Conservation (phyloP, 2,113 vertebrate species). For the Dolichallabes microphthalmus region DNA sequence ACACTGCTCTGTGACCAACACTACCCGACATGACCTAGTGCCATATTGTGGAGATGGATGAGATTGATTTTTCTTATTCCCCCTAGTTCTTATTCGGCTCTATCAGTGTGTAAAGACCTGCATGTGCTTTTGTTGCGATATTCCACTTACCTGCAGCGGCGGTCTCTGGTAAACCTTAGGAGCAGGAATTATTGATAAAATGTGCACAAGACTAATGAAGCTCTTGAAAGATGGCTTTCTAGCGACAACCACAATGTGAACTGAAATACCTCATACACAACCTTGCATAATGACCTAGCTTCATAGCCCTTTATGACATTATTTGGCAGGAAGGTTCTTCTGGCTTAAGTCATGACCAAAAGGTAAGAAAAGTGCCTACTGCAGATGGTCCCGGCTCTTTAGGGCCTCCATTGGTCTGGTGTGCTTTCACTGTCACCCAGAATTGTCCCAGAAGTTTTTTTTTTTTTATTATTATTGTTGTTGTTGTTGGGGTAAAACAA, state of each 20-base stretch:
- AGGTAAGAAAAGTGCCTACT: conserved; percentile 76
- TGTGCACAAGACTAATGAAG: conserved; percentile 39
- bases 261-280: conserved; percentile 62
- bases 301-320: conserved; percentile 70
- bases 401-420: conserved; percentile 42
- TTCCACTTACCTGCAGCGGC: not conserved
- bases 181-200: not conserved
- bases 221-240: conserved; percentile 48
- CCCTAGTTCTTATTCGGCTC: conserved; percentile 57
- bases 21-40: conserved; percentile 52
- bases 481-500: not conserved
- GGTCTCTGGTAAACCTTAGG: conserved; percentile 18
- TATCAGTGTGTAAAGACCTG: conserved; percentile 43
- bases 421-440: conserved; percentile 44
- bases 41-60: conserved; percentile 53
- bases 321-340: conserved; percentile 56
- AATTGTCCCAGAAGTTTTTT: conserved; percentile 10
- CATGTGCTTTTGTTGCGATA: conserved; percentile 31
- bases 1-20: conserved; percentile 83
- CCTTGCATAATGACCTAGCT: conserved; percentile 57
- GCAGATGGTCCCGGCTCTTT: conserved; percentile 57
- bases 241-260: conserved; percentile 53
- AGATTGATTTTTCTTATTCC: conserved; percentile 44
- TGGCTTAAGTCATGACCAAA: conserved; percentile 60
- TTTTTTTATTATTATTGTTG: conserved; percentile 3